Conservation (phyloP, 2,888 invertebrate species). For the Caenorhabditis becei region DNA sequence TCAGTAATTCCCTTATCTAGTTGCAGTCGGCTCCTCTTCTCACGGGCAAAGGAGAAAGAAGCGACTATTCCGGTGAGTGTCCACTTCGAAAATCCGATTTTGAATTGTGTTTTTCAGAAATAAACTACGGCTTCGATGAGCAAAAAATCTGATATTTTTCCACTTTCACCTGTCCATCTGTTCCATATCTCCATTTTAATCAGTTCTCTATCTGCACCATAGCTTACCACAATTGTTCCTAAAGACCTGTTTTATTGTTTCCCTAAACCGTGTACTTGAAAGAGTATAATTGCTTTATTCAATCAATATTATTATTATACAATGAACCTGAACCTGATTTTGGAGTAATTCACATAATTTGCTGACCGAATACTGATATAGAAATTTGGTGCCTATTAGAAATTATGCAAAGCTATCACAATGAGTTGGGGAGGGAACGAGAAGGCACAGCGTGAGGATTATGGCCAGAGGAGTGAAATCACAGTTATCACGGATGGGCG, state of each 20-base stretch:
- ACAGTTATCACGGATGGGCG: slow-evolving; percentile 13
- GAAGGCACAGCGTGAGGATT: slow-evolving; percentile 49
- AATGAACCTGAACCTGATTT: slow-evolving; percentile 31
- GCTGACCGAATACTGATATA: slow-evolving; percentile 39
- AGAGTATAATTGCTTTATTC: slow-evolving; percentile 13
- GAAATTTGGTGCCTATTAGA: slow-evolving; percentile 32
- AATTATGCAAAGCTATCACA: slow-evolving; percentile 37
- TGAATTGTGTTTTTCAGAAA: slow-evolving; percentile 38
- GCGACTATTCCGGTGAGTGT: slow-evolving; percentile 36
- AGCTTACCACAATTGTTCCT: not conserved
- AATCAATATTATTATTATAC: slow-evolving; percentile 24
- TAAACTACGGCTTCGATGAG: slow-evolving; percentile 45
- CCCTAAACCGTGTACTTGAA: not conserved
- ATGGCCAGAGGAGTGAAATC: slow-evolving; percentile 48
- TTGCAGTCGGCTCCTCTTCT: slow-evolving; percentile 31
- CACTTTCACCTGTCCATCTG: slow-evolving; percentile 1
- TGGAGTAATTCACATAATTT: slow-evolving; percentile 21
- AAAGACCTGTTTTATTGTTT: slow-evolving; percentile 7
- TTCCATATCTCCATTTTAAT: slow-evolving; percentile 8
- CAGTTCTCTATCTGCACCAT: slow-evolving; percentile 10
- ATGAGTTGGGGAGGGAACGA: not conserved
- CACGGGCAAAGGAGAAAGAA: not conserved
- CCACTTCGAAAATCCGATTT: not conserved
- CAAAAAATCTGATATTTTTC: slow-evolving; percentile 26
- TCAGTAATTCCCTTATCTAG: slow-evolving; percentile 9